Percentiles rank a stretch among this genome's conserved stretches.
phyloP scores from a whole-genome alignment of 2,888 invertebrate species.

The Psylliodes chrysocephalus region DNA sequence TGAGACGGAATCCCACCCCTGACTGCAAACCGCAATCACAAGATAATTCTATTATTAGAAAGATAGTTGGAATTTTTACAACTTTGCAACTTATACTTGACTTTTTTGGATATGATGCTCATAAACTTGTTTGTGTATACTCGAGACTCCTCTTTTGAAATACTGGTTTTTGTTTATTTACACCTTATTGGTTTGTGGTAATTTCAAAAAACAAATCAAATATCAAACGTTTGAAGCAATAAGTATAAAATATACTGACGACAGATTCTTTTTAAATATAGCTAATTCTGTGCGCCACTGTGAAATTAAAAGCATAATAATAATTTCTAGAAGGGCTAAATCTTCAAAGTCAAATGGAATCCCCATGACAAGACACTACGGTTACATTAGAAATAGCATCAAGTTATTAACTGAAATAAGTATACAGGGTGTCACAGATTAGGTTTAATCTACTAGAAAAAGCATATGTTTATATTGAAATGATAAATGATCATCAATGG shows the following conservation, averaged over 20 bases:
- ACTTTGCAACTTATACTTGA: constrained; percentile 3
- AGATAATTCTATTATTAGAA: too few species aligned
- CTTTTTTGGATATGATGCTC: constrained; percentile 13
- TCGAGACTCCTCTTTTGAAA: constrained; percentile 9
- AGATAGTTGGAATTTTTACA: too few species aligned
- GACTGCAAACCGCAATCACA: too few species aligned
- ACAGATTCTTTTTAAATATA: not conserved
- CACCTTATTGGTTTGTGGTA: too few species aligned
- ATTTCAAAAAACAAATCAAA: too few species aligned
- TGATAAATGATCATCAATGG: too few species aligned
- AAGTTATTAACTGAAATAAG: constrained; percentile 19
- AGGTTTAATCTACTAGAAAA: too few species aligned
- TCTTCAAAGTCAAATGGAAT: constrained; percentile 5
- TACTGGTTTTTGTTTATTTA: constrained; percentile 6
- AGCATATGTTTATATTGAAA: too few species aligned
- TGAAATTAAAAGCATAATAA: constrained; percentile 1
- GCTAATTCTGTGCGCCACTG: not conserved
- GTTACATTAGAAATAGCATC: constrained; percentile 17
- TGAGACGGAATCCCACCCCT: too few species aligned
- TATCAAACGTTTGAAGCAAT: too few species aligned
- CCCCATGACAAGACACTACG: constrained; percentile 1
- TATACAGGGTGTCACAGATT: constrained; percentile 2
- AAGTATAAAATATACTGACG: not conserved
- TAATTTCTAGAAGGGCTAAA: constrained; percentile 11
- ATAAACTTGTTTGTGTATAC: constrained; percentile 19